Evolutionary conservation across 2,113 vertebrate genomes (phyloP), one percentile per base, ranked within the genome.

Genomic region (Apteryx owenii): DNA sequence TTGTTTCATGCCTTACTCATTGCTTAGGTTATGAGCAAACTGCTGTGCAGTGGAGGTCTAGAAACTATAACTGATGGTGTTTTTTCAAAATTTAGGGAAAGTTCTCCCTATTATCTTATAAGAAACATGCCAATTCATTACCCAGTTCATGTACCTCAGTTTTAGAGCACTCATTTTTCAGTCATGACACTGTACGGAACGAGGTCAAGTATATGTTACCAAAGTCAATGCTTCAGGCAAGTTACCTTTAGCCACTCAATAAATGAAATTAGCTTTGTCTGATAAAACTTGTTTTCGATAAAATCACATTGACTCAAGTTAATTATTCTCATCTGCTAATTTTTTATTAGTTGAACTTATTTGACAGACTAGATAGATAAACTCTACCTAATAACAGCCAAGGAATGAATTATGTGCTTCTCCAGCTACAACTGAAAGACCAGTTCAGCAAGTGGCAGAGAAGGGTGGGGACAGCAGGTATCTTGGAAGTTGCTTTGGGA

Each of bases 231-330:
- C 51, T 92, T 94, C 46, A 72, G 69, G 51, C 22, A 54, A 65
- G 40, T 71, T 86, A 75, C 58, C 17, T 75, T 86, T 66, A 71
- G 42, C 46, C 40, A 76, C 65, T 76, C n/a, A 56, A 4, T 68
- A 81, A 92, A 93, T 89, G 78, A 81, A 81, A 92, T 71, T 46
- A 46, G 40, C 23, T 58, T 58, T 4, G 11, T 38, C 69, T 76
- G 51, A n/a, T 10, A 96, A 89, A 86, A 78, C 51, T 72, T 79
- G n/a, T 84, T 87, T 95, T 89, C 84, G n/a, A 72, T 75, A 70
- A 84, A 84, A 80, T 75, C 83, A 88, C 29, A 84, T 58, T 66
- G 40, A 71, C 38, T 54, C 25, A 75, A 42, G 36, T 87, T 79
- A 79, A 84, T 88, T 84, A 80, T 84, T 65, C 20, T 75, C 68